Evolutionary conservation across 2,888 invertebrate species (phyloP).

Genomic region (Pollenia griseotomentosa): DNA sequence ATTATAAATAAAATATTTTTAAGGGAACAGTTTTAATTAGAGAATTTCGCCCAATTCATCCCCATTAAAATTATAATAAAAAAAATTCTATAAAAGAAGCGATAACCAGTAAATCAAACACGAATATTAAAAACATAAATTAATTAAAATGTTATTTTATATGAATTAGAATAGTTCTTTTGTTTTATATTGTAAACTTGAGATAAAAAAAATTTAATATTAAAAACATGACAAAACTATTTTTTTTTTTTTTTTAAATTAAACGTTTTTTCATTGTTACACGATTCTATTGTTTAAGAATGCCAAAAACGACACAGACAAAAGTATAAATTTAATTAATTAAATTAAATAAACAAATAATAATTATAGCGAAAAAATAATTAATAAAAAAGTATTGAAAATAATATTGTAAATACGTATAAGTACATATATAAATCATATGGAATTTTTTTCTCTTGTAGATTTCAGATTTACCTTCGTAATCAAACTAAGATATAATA

Average conservation of each 20-base stretch:
- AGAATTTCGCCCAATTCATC: conserved; percentile 20
- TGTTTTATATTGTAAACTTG: not conserved
- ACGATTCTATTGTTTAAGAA: conserved; percentile 46
- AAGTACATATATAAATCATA: conserved; percentile 74
- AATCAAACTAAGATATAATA: conserved; percentile 66
- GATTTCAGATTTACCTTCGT: conserved; percentile 74
- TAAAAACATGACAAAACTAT: not conserved
- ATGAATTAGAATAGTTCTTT: conserved; percentile 1
- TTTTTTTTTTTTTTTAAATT: conserved; percentile 23
- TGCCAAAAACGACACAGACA: conserved; percentile 45
- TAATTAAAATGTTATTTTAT: conserved; percentile 45
- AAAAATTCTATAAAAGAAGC: not conserved
- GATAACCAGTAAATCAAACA: not conserved
- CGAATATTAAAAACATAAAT: conserved; percentile 26
- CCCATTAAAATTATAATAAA: not conserved
- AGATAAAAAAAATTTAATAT: too few relatives aligned
- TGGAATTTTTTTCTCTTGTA: conserved; percentile 71
- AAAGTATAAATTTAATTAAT: not conserved
- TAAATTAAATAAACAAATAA: conserved; percentile 17
- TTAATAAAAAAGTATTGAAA: conserved; percentile 75
- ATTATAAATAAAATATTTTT: conserved; percentile 68
- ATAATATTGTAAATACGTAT: conserved; percentile 81
- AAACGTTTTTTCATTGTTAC: conserved; percentile 50
- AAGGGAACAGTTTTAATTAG: conserved; percentile 73
- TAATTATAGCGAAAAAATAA: conserved; percentile 1